Conservation (phyloP, 37 sponge, comb jelly and placozoan species). For the Chondrilla cf. caribensis region DNA sequence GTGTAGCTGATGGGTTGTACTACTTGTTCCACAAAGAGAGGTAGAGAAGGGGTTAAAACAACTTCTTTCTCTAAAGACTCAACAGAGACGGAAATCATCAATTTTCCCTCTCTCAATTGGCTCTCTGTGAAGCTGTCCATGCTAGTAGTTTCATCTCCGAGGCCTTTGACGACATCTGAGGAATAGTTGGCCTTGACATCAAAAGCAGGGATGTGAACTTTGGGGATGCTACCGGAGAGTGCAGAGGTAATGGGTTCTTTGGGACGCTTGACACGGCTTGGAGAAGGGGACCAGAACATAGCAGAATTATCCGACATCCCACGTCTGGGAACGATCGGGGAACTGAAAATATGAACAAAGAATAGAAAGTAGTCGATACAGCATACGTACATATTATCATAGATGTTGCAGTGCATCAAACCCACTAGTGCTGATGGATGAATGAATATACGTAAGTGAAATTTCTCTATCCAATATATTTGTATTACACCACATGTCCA, state of each 20-base stretch:
- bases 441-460: too few species aligned
- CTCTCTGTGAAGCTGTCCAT: neutral
- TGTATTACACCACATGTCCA: too few species aligned
- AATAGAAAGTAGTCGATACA: neutral
- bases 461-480: too few species aligned
- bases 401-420: too few species aligned
- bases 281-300: conserved; percentile 1
- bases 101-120: conserved; percentile 51
- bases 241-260: neutral
- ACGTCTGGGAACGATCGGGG: neutral
- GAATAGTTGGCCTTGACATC: conserved; percentile 63
- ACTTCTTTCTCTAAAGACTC: conserved; percentile 67
- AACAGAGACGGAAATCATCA: conserved; percentile 52
- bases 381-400: too few species aligned
- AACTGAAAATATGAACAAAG: neutral
- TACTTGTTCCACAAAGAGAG: conserved; percentile 89
- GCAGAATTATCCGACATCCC: neutral
- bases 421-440: too few species aligned
- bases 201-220: conserved; percentile 62
- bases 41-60: conserved; percentile 59
- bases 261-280: neutral
- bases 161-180: conserved; percentile 34
- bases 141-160: neutral
- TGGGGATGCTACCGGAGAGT: neutral
- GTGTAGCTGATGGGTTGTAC: conserved; percentile 60